Conservation (phyloP, 2,113 vertebrate species). For the Todiramphus saurophagus region DNA sequence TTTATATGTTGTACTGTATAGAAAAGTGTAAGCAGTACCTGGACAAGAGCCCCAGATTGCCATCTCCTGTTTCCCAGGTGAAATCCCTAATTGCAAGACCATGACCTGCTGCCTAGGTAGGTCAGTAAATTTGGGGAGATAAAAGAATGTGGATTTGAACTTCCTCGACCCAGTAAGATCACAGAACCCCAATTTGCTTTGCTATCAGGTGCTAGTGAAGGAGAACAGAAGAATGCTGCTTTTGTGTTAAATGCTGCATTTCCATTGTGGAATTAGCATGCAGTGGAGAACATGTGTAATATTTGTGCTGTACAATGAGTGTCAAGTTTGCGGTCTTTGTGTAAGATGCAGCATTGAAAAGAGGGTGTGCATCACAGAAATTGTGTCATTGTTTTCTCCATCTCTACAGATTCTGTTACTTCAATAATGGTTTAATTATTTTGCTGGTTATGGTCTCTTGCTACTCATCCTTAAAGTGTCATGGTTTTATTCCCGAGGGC, state of each 20-base stretch:
- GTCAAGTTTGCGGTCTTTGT: neutral
- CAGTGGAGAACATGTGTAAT: neutral
- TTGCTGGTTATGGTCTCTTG: neutral
- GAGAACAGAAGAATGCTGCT: neutral
- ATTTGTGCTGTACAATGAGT: neutral
- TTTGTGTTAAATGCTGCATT: neutral
- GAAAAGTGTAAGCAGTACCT: neutral
- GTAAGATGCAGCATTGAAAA: neutral
- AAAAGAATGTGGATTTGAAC: neutral
- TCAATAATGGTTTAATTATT: conserved; percentile 2
- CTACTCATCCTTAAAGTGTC: neutral
- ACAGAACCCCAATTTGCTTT: neutral
- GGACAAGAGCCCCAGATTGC: neutral
- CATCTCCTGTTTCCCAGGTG: neutral
- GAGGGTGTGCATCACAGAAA: neutral
- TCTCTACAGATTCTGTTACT: neutral
- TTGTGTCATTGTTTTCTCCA: neutral
- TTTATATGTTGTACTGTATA: neutral
- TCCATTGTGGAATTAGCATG: neutral
- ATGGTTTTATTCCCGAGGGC: neutral
- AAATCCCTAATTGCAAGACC: neutral
- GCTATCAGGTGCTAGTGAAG: neutral
- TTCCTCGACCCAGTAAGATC: neutral
- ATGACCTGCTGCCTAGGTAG: neutral
- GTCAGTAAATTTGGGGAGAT: neutral